Conservation (phyloP, 2,113 vertebrate species). For the Gila orcuttii region DNA sequence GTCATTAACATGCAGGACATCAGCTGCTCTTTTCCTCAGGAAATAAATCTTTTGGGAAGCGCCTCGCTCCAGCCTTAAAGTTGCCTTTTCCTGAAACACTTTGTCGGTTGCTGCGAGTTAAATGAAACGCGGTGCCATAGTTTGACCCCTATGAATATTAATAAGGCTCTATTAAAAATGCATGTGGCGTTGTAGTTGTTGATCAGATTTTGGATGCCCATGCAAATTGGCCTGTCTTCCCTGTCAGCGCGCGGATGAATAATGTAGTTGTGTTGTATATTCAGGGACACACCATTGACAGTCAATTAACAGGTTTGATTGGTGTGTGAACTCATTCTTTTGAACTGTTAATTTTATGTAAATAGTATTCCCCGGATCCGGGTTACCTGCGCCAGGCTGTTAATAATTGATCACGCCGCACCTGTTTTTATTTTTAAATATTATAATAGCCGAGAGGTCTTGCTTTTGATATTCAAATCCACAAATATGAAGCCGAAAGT, state of each 20-base stretch:
- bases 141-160: conserved; percentile 87
- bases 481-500: conserved; percentile 80
- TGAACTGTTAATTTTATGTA: conserved; percentile 99
- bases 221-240: conserved; percentile 99
- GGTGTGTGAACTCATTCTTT: conserved; percentile 99
- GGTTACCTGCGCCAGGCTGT: conserved; percentile 93
- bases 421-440: conserved; percentile 85
- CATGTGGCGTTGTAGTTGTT: conserved; percentile 97
- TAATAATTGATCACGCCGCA: conserved; percentile 99
- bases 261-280: conserved; percentile 98
- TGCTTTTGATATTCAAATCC: conserved; percentile 99
- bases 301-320: conserved; percentile 99
- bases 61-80: background rate
- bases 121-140: conserved; percentile 76
- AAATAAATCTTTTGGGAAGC: background rate
- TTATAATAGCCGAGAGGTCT: conserved; percentile 82
- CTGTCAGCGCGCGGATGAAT: conserved; percentile 97
- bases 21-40: conserved; percentile 62
- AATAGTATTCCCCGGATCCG: conserved; percentile 89
- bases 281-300: conserved; percentile 98
- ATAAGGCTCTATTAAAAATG: conserved; percentile 95
- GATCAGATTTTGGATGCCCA: conserved; percentile 98
- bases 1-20: conserved; percentile 62
- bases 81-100: conserved; percentile 45
- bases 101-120: conserved; percentile 65